These are phyloP conservation scores for Cirrhinus molitorella DNA, from an alignment of 2,797 vertebrate genomes.

Conservation along the genomic window DNA sequence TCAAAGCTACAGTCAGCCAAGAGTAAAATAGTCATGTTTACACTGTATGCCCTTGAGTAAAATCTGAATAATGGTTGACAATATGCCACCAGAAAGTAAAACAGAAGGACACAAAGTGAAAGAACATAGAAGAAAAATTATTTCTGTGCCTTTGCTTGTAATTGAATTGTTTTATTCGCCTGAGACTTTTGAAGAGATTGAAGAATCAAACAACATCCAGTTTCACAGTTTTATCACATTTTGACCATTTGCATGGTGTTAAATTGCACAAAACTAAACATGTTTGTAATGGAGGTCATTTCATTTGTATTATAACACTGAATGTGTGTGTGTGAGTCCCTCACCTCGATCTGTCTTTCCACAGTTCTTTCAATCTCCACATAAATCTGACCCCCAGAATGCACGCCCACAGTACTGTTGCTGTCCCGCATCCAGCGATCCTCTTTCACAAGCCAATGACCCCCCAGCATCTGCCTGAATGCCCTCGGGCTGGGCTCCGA, in stretches of 20 bases:
- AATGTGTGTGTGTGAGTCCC: not conserved
- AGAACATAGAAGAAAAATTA: not conserved
- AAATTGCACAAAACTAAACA: not conserved
- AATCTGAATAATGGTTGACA: conserved; percentile 10
- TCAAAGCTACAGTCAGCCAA: conserved; percentile 36
- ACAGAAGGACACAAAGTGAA: not conserved
- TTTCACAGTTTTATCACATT: not conserved
- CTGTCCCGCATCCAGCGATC: conserved; percentile 11
- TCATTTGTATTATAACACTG: not conserved
- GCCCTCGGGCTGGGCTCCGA: conserved; percentile 44
- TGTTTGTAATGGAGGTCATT: not conserved
- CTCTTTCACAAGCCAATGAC: conserved; percentile 18
- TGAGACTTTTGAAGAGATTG: not conserved
- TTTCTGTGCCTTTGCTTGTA: not conserved
- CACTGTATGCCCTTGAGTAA: conserved; percentile 33
- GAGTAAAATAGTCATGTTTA: conserved; percentile 15
- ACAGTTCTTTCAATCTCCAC: not conserved
- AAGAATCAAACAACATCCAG: not conserved
- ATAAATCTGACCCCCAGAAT: conserved; percentile 6
- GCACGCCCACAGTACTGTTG: not conserved
- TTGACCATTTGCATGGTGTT: not conserved
- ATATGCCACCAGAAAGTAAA: conserved; percentile 15
- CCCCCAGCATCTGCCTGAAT: conserved; percentile 36
- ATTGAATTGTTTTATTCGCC: not conserved
- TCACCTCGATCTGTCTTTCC: conserved; percentile 20